Conservation (phyloP, 1,140 invertebrate species). For the Bicyclus anynana region DNA sequence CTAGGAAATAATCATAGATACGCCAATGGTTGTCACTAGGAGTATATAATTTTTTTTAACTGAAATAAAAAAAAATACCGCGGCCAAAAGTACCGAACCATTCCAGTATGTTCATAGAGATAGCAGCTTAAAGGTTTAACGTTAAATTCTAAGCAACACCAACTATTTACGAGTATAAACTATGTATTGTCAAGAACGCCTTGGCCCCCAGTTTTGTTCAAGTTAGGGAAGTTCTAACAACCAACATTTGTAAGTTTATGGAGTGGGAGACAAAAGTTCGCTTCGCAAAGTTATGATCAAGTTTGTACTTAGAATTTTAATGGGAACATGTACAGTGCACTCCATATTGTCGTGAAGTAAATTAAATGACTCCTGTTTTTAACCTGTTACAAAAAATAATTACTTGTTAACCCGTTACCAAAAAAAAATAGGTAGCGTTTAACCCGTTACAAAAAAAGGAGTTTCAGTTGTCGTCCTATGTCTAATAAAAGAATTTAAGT, state of each 20-base stretch:
- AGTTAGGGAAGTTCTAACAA: neutral
- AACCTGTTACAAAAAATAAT: too few species aligned
- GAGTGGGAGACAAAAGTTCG: slow-evolving; percentile 3
- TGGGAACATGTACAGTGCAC: neutral
- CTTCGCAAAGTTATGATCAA: slow-evolving; percentile 3
- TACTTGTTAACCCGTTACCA: too few species aligned
- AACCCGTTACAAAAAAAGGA: too few species aligned
- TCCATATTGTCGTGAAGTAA: too few species aligned
- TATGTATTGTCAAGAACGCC: slow-evolving; percentile 8
- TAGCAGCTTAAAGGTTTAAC: neutral
- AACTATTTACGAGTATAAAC: slow-evolving; percentile 10
- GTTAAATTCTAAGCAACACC: neutral
- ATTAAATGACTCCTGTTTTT: too few species aligned
- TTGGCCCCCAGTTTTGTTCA: slow-evolving; percentile 1
- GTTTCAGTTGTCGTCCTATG: too few species aligned
- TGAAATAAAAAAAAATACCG: too few species aligned
- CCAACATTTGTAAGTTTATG: slow-evolving; percentile 9
- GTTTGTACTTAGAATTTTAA: neutral
- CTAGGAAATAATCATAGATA: too few species aligned
- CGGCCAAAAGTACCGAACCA: neutral
- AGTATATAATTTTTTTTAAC: too few species aligned
- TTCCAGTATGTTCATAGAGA: neutral
- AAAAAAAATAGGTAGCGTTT: too few species aligned
- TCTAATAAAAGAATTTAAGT: too few species aligned
- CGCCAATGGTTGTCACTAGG: too few species aligned